phyloP scores from a whole-genome alignment of 2,113 vertebrate species.

The Semnornis frantzii region DNA sequence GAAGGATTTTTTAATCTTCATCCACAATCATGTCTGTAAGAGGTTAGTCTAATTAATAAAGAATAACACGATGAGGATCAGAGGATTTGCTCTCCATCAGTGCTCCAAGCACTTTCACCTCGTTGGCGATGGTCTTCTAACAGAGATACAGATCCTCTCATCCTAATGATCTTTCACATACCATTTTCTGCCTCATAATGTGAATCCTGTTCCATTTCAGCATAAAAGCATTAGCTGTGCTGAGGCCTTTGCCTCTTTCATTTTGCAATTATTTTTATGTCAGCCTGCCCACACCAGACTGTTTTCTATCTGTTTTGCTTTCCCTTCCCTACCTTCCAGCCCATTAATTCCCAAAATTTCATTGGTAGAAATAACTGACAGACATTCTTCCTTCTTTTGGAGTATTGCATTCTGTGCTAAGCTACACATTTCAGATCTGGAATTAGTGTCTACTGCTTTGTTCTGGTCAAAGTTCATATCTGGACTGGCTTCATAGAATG shows the following conservation, averaged over 20 bases:
- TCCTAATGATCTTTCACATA: not conserved
- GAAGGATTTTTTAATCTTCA: not conserved
- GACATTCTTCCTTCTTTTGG: not conserved
- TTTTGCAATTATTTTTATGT: not conserved
- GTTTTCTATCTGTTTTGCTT: not conserved
- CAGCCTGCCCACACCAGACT: not conserved
- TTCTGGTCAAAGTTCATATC: not conserved
- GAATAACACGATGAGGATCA: not conserved
- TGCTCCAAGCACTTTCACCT: not conserved
- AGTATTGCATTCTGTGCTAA: not conserved
- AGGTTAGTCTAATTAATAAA: not conserved
- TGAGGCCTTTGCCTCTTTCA: not conserved
- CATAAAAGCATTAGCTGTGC: not conserved
- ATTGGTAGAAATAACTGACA: not conserved
- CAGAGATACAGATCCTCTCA: not conserved
- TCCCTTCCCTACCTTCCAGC: not conserved
- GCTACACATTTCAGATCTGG: not conserved
- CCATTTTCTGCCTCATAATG: not conserved
- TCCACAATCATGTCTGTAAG: not conserved
- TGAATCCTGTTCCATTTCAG: not conserved
- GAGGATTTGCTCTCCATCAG: not conserved
- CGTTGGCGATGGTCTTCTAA: not conserved
- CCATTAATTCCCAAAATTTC: not conserved
- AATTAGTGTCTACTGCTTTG: not conserved
- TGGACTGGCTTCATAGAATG: not conserved